phyloP scores from a whole-genome alignment of 1,140 invertebrate genomes.

The Maconellicoccus hirsutus region DNA sequence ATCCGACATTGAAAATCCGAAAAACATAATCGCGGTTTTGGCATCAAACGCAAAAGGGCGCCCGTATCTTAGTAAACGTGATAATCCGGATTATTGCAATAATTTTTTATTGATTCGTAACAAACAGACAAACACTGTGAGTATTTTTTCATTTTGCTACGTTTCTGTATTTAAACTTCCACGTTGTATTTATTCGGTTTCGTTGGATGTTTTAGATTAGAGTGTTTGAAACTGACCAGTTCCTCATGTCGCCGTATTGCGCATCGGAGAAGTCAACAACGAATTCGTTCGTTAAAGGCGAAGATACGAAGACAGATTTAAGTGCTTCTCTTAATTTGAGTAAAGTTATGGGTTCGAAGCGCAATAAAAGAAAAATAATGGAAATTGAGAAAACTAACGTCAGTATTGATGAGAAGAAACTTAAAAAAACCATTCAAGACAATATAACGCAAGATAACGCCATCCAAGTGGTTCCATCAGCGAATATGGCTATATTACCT shows the following conservation, averaged over 20 bases:
- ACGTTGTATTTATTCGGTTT: too few species aligned
- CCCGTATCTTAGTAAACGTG: not conserved
- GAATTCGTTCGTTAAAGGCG: not conserved
- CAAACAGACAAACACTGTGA: not conserved
- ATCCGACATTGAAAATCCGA: not conserved
- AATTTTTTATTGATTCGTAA: not conserved
- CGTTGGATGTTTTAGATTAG: not conserved
- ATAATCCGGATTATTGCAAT: not conserved
- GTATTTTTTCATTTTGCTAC: not conserved
- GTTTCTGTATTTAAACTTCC: too few species aligned
- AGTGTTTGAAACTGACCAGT: not conserved
- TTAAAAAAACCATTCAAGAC: not conserved
- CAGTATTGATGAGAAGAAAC: not conserved
- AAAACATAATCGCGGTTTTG: not conserved
- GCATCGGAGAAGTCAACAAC: not conserved
- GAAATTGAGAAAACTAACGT: not conserved
- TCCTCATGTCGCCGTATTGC: not conserved
- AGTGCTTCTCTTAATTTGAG: not conserved
- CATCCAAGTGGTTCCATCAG: too few species aligned
- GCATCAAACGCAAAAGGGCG: not conserved
- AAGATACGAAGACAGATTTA: not conserved
- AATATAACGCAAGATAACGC: not conserved
- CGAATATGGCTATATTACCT: not conserved
- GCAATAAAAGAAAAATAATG: not conserved
- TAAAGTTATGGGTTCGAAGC: not conserved